These are phyloP conservation scores for Synergus laeviventris DNA, from an alignment of 2,888 invertebrate genomes.

Conservation along the genomic window DNA sequence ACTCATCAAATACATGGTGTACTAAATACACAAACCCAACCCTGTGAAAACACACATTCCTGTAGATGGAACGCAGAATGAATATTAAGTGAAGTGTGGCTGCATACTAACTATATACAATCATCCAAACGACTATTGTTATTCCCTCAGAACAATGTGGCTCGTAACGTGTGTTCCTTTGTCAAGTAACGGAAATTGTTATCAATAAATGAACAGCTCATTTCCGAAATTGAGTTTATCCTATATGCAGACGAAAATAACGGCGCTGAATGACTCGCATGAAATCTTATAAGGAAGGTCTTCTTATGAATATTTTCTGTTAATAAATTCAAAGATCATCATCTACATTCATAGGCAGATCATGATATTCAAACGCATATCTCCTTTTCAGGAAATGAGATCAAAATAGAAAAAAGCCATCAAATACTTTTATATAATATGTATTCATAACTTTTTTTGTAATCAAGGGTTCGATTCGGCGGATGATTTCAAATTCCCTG, in stretches of 20 bases:
- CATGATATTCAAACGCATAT: neutral
- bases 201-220: conserved; percentile 28
- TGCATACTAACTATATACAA: conserved; percentile 11
- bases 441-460: too few relatives aligned
- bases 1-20: conserved; percentile 48
- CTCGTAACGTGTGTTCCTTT: conserved; percentile 16
- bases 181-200: conserved; percentile 38
- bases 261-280: neutral
- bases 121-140: conserved; percentile 25
- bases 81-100: conserved; percentile 41
- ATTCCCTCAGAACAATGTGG: neutral
- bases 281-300: neutral
- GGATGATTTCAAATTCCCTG: too few relatives aligned
- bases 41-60: conserved; percentile 41
- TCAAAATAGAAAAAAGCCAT: neutral
- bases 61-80: conserved; percentile 31
- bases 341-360: neutral
- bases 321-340: neutral
- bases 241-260: conserved; percentile 18
- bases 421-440: neutral
- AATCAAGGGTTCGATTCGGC: too few relatives aligned
- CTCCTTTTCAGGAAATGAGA: neutral
- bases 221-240: conserved; percentile 12
- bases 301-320: neutral
- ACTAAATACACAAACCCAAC: conserved; percentile 45